These are phyloP conservation scores for Tetraneura akinire DNA, from an alignment of 1,140 invertebrate genomes.

Conservation along the genomic window DNA sequence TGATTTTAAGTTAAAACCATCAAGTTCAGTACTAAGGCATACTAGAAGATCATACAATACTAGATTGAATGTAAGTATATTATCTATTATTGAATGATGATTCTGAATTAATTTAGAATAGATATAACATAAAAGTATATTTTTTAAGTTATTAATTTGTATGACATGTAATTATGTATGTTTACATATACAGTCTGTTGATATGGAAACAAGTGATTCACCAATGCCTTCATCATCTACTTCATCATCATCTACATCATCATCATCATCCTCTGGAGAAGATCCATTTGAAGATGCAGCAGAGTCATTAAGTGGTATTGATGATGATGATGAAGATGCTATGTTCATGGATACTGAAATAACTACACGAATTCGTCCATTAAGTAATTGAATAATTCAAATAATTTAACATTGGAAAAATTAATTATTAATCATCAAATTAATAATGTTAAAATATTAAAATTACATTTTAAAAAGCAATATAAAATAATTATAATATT, in stretches of 20 bases:
- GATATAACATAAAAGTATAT: too few species aligned
- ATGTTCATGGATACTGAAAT: conserved; percentile 77
- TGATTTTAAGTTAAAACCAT: conserved; percentile 45
- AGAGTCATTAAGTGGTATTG: conserved; percentile 67
- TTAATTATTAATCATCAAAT: too few species aligned
- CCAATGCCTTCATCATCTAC: conserved; percentile 49
- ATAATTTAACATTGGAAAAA: too few species aligned
- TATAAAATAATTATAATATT: too few species aligned
- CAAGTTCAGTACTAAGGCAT: conserved; percentile 26
- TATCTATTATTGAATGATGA: too few species aligned
- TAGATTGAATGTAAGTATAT: conserved; percentile 39
- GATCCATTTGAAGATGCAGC: conserved; percentile 74
- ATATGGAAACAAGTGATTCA: conserved; percentile 48
- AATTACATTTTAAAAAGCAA: too few species aligned
- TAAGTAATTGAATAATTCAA: too few species aligned
- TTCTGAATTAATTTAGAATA: too few species aligned
- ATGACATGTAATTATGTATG: too few species aligned
- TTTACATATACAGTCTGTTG: conserved; percentile 15
- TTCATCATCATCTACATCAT: conserved; percentile 37
- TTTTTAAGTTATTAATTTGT: too few species aligned
- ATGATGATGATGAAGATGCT: conserved; percentile 69
- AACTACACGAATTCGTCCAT: conserved; percentile 71
- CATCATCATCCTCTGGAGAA: conserved; percentile 38
- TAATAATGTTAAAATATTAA: too few species aligned
- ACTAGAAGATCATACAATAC: conserved; percentile 38